Base-by-base conservation (phyloP, 2,113 vertebrate genomes). In the Phrynosoma platyrhinos region DNA sequence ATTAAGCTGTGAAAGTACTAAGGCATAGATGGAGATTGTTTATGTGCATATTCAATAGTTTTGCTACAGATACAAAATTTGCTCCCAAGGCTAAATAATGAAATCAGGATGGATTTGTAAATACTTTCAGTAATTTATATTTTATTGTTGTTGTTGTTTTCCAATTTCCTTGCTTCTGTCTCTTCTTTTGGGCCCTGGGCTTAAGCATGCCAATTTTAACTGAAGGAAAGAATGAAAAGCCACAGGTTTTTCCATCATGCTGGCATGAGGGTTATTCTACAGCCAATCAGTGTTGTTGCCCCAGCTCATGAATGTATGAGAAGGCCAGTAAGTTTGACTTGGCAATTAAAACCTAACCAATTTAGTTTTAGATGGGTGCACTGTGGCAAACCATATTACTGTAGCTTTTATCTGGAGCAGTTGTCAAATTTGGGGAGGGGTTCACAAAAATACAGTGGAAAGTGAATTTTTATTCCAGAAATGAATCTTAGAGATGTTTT, bases 141-240 rank as follows among this genome's bases (percentile, higher is more conserved):
- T 95, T 95, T 47, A 3, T 93, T 91, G 88, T 96, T 95, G 94
- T 96, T 95, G 91, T 96, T 93, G 95, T 95, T 93, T 95, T 95
- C 95, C 91, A 94, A 93, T 93, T 94, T 94, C 92, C 94, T 94
- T 95, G 94, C 94, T 95, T 95, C 94, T 94, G 93, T 94, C 90
- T 94, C 94, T 93, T 95, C 94, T 91, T 47, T 84, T 86, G 91
- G 93, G 94, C 92, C 94, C 91, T 92, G 85, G 91, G 91, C 91
- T 94, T 93, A 93, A 92, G 91, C 95, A 96, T 96, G n/a, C n/a
- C n/a, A n/a, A n/a, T n/a, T n/a, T n/a, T n/a, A n/a, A n/a, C n/a
- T n/a, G n/a, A n/a, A n/a, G n/a, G n/a, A n/a, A n/a, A 88, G 92
- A 95, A 90, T 91, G 88, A 90, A 94, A 94, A 96, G 93, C 93